Evolutionary conservation across 2,797 vertebrate genomes (phyloP), one percentile per base, ranked within the genome.

Genomic region (Tapera naevia): DNA sequence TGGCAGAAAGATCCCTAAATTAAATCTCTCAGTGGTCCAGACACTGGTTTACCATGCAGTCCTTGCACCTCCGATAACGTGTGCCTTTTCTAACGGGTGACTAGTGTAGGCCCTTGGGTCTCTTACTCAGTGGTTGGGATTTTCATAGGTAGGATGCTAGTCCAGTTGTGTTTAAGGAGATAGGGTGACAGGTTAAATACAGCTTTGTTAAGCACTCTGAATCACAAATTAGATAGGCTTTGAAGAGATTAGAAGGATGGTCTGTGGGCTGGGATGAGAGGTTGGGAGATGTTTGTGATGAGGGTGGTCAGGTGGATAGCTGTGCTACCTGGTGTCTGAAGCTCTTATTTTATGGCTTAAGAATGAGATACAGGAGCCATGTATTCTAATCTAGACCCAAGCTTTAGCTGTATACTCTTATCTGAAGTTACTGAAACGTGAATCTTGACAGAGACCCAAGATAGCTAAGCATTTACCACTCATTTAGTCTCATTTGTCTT

Each of bases 101-200:
- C 32, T 21, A 27, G 16, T 8, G 39, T 0, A 70, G 65, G 24
- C 69, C 41, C 32, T 22, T 14, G 61, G 62, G 32, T 75, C 73
- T 65, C 62, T 81, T n/a, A 5, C 53, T 53, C 8, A 7, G 48
- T 15, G 58, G 6, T 3, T 69, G 78, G 61, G 78, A 72, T 90
- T 86, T 88, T 64, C 62, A 9, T 7, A 70, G 85, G 41, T 86
- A 41, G 66, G 62, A 57, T 75, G 66, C 56, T 48, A 45, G 69
- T 21, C 28, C 72, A 60, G 61, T 61, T 71, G 50, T 79, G 7
- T 51, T 86, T 79, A 57, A 79, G 74, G 83, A 72, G 50, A 65
- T 62, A 54, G 81, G 56, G 17, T 90, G 84, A 74, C 74, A 86
- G 78, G 39, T 83, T 95, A 94, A 95, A 89, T 53, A 64, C 69